These are phyloP conservation scores for Todiramphus chloris DNA, from an alignment of 2,113 vertebrate genomes.

Conservation along the genomic window DNA sequence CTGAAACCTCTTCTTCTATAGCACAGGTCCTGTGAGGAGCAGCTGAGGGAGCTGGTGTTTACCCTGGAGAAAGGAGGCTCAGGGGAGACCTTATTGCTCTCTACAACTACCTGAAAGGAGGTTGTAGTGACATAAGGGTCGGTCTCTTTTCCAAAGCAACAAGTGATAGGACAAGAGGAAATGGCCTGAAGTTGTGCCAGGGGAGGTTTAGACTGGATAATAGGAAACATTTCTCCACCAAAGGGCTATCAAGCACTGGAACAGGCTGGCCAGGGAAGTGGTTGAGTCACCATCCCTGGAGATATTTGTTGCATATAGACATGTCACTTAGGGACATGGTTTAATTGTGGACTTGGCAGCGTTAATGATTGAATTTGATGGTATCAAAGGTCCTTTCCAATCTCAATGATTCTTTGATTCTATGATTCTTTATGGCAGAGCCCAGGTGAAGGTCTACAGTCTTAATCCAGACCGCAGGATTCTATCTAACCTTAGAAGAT, in stretches of 20 bases:
- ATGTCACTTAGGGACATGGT: no score
- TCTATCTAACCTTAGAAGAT: neutral
- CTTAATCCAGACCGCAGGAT: neutral
- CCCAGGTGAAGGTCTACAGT: neutral
- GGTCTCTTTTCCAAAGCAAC: neutral
- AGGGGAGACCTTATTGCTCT: fast-evolving
- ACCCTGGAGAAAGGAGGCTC: neutral
- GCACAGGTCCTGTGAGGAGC: neutral
- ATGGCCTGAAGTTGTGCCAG: neutral
- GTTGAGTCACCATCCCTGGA: neutral
- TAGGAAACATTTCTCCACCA: neutral
- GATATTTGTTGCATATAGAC: neutral
- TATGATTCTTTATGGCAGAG: neutral
- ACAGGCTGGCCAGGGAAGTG: neutral
- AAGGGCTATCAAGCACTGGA: neutral
- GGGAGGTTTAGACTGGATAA: neutral
- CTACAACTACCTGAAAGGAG: neutral
- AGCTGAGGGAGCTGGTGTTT: neutral
- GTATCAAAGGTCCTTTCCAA: neutral
- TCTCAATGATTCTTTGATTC: neutral
- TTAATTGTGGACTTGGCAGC: neutral
- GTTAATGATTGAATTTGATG: neutral
- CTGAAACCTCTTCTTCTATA: neutral
- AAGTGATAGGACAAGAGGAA: neutral
- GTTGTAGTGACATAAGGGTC: neutral